phyloP scores from a whole-genome alignment of 2,888 invertebrate genomes.

The Parnassius mnemosyne region DNA sequence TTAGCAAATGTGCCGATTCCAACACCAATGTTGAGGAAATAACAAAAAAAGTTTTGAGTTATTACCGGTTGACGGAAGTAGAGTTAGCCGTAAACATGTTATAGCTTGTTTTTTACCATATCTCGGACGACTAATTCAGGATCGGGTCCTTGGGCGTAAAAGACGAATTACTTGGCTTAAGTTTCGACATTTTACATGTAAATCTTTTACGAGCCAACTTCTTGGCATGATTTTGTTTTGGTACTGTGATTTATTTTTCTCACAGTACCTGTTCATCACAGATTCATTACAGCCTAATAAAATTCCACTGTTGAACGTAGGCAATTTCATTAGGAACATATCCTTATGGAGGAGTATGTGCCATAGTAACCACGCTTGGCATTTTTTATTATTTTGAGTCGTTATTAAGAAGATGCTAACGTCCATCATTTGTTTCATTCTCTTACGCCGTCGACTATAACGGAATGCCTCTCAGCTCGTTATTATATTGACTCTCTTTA shows the following conservation, averaged over 20 bases:
- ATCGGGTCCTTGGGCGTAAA: conserved; percentile 16
- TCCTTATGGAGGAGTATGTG: too few relatives aligned
- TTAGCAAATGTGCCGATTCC: conserved; percentile 66
- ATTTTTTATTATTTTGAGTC: too few relatives aligned
- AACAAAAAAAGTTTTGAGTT: conserved; percentile 69
- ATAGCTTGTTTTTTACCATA: conserved; percentile 59
- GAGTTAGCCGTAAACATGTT: conserved; percentile 58
- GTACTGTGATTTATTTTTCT: conserved; percentile 1
- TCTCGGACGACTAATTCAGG: conserved; percentile 48
- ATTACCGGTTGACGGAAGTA: conserved; percentile 37
- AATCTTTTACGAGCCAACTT: conserved; percentile 18
- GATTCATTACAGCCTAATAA: not conserved
- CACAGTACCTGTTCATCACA: not conserved
- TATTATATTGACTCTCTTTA: too few relatives aligned
- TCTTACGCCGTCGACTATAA: too few relatives aligned
- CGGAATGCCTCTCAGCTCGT: too few relatives aligned
- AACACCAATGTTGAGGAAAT: conserved; percentile 53
- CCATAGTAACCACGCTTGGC: too few relatives aligned
- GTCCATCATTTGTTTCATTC: too few relatives aligned
- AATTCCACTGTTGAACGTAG: not conserved
- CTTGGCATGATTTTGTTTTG: conserved; percentile 2
- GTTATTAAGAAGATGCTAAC: too few relatives aligned
- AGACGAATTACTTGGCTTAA: conserved; percentile 18
- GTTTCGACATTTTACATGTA: conserved; percentile 13
- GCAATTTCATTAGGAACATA: too few relatives aligned